Evolutionary conservation across 2,888 invertebrate genomes (phyloP).

Genomic region (Ochlodes sylvanus): DNA sequence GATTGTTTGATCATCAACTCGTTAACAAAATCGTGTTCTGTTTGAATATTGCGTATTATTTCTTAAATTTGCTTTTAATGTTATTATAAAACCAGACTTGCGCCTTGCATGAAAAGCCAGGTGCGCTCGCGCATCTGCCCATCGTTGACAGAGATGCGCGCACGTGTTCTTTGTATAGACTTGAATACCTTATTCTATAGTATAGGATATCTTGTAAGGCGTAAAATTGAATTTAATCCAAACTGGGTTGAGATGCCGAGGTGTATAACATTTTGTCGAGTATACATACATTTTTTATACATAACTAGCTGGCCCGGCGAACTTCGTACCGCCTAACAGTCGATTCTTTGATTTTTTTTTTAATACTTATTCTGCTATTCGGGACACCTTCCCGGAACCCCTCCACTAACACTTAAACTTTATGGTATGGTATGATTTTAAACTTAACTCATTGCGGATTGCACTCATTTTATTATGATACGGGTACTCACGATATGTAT

Average conservation of each 20-base stretch:
- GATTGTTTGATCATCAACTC: too few species aligned
- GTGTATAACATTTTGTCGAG: neutral
- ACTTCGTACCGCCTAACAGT: too few species aligned
- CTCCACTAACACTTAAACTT: too few species aligned
- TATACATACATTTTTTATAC: too few species aligned
- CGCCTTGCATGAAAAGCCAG: constrained; percentile 50
- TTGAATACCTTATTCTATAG: constrained; percentile 14
- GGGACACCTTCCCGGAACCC: too few species aligned
- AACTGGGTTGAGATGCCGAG: neutral
- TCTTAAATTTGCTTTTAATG: neutral
- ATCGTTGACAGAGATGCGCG: constrained; percentile 53
- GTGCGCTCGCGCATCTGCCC: constrained; percentile 65
- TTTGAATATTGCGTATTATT: neutral
- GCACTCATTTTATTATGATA: too few species aligned
- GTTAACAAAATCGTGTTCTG: neutral
- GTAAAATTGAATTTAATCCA: constrained; percentile 7
- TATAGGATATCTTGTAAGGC: constrained; percentile 4
- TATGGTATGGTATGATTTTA: too few species aligned
- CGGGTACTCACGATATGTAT: too few species aligned
- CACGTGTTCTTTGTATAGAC: constrained; percentile 48
- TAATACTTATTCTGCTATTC: too few species aligned
- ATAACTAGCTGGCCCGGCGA: too few species aligned
- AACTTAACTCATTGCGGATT: too few species aligned
- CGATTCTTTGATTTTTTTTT: too few species aligned
- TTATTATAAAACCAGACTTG: constrained; percentile 8